These are phyloP conservation scores for Clarias platycephalus DNA, from an alignment of 2,797 vertebrate genomes.

Conservation along the genomic window DNA sequence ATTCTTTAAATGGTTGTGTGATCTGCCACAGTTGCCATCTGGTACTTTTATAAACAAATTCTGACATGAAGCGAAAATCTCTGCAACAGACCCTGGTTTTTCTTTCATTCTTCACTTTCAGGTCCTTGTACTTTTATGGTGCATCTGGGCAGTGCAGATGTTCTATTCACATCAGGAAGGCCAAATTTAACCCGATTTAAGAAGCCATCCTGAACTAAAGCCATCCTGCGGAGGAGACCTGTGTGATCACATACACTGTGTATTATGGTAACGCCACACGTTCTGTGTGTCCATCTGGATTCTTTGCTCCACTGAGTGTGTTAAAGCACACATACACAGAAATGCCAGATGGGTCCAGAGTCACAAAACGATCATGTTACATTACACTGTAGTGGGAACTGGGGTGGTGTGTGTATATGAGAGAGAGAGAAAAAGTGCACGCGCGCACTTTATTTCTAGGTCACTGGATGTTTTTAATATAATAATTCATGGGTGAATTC, in stretches of 20 bases:
- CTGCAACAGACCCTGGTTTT: background rate
- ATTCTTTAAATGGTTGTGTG: background rate
- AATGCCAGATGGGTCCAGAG: conserved; percentile 55
- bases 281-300: conserved; percentile 51
- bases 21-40: background rate
- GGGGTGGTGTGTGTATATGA: too few relatives aligned
- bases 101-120: background rate
- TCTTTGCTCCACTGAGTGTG: conserved; percentile 45
- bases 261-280: conserved; percentile 5
- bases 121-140: background rate
- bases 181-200: background rate
- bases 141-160: background rate
- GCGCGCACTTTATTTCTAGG: background rate
- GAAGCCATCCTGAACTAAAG: background rate
- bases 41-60: background rate
- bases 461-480: background rate
- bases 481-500: background rate
- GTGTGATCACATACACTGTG: background rate
- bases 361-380: conserved; percentile 39
- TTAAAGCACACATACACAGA: conserved; percentile 30
- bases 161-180: background rate
- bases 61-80: background rate
- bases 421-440: too few relatives aligned
- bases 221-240: background rate
- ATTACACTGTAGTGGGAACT: background rate